These are phyloP conservation scores for Caiman crocodilus DNA, from an alignment of 2,797 vertebrate species.

Conservation along the genomic window DNA sequence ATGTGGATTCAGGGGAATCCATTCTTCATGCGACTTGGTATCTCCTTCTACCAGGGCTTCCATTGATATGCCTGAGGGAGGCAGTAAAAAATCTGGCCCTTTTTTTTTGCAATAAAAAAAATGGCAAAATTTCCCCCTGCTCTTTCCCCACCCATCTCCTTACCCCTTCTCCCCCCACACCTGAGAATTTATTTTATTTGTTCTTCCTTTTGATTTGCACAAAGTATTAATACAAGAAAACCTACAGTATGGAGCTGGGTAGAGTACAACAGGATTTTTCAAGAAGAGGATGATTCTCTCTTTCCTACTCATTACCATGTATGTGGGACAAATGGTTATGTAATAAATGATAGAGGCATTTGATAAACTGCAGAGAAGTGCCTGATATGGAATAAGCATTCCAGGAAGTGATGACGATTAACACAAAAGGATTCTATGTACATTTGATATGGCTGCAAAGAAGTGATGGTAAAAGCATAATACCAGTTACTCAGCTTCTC, in stretches of 20 bases:
- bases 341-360: fast-evolving
- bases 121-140: not conserved
- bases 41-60: not conserved
- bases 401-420: not conserved
- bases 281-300: not conserved
- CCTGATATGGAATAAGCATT: not conserved
- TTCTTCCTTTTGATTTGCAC: fast-evolving
- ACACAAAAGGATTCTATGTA: not conserved
- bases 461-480: fast-evolving
- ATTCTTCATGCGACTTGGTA: not conserved
- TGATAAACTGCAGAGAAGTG: not conserved
- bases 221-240: not conserved
- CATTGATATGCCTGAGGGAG: not conserved
- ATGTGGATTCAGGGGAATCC: not conserved
- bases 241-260: not conserved
- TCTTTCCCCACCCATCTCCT: too few relatives aligned
- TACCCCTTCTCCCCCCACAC: fast-evolving
- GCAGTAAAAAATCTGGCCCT: not conserved
- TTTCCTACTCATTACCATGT: fast-evolving
- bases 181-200: not conserved
- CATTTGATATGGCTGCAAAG: fast-evolving
- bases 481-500: fast-evolving
- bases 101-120: not conserved
- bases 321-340: fast-evolving
- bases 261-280: not conserved